Conservation (phyloP, 2,888 invertebrate genomes). For the Xestia xanthographa region DNA sequence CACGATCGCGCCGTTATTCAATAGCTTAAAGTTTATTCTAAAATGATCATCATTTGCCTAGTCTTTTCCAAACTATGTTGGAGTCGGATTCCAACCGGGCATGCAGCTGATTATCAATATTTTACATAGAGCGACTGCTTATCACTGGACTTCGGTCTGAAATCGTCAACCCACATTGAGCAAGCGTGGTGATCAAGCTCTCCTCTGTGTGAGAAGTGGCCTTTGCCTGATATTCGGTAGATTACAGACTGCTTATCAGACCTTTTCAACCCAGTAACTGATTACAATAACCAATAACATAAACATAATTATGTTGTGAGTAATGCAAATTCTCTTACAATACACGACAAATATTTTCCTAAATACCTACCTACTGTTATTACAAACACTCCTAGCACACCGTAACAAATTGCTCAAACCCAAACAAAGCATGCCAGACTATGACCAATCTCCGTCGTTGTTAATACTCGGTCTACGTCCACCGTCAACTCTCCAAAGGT, state of each 20-base stretch:
- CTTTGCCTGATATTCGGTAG: too few species aligned
- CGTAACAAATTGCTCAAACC: constrained; percentile 41
- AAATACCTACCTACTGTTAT: not conserved
- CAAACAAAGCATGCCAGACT: constrained; percentile 62
- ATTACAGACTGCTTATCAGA: not conserved
- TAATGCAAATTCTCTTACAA: not conserved
- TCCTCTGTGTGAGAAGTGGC: too few species aligned
- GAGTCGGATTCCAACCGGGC: not conserved
- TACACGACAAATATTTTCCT: constrained; percentile 15
- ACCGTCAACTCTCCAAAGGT: constrained; percentile 58
- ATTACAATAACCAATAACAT: not conserved
- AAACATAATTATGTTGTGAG: not conserved
- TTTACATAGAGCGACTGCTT: not conserved
- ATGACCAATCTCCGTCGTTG: constrained; percentile 60
- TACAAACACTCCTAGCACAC: constrained; percentile 32
- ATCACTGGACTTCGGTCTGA: too few species aligned
- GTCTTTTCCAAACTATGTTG: not conserved
- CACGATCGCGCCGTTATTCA: too few species aligned
- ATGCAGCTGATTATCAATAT: not conserved
- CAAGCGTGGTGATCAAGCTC: too few species aligned
- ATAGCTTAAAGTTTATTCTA: not conserved
- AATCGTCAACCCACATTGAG: too few species aligned
- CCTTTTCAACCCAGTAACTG: not conserved
- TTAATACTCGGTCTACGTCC: constrained; percentile 40
- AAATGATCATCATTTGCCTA: not conserved